Evolutionary conservation across 2,797 vertebrate species (phyloP), one percentile per base, ranked within the genome.

Genomic region (Alectoris magna): DNA sequence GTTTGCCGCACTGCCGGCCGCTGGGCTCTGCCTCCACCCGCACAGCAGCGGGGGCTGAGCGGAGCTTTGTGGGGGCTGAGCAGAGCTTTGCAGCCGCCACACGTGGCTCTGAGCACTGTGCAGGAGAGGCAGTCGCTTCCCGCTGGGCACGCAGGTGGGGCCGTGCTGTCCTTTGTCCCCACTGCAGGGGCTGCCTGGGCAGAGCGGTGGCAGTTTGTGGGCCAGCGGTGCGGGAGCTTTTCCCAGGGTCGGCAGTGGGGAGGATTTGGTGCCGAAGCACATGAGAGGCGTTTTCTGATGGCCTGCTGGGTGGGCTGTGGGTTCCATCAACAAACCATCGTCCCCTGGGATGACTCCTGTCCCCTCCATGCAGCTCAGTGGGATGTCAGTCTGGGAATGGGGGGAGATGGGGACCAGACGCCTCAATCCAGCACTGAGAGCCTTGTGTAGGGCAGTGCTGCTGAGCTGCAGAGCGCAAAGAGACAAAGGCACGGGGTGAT

Each of bases 401-500:
- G 60, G 73, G 44, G 17, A 22, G 39, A 6, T 0, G 2, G 43
- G 46, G 21, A 26, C 84, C 62, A 59, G 64, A 70, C 31, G 3
- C 10, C 0, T 0, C 64, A 19, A 39, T 43, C 44, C 48, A 12
- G 31, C 63, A 39, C 49, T 31, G 0, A 2, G 10, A 77, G n/a
- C 34, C 3, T 49, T 0, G 0, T 55, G 72, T 64, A 55, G 75
- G 48, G 38, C 6, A 55, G 14, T 11, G 36, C 6, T 6, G 1
- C 9, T 10, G 44, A 46, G 44, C 19, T 46, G 44, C 44, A 3
- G 29, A 11, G 53, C 18, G 21, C 21, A 14, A 4, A 0, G 48
- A 16, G 44, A 11, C 11, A 0, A 14, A 0, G 1, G 11, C 11
- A n/a, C 60, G 14, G 67, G 51, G 23, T 1, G 18, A 5, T n/a